Percentiles rank a stretch among this genome's conserved stretches.
Conservation (phyloP, 2,797 vertebrate genomes). For the Mus minutoides region DNA sequence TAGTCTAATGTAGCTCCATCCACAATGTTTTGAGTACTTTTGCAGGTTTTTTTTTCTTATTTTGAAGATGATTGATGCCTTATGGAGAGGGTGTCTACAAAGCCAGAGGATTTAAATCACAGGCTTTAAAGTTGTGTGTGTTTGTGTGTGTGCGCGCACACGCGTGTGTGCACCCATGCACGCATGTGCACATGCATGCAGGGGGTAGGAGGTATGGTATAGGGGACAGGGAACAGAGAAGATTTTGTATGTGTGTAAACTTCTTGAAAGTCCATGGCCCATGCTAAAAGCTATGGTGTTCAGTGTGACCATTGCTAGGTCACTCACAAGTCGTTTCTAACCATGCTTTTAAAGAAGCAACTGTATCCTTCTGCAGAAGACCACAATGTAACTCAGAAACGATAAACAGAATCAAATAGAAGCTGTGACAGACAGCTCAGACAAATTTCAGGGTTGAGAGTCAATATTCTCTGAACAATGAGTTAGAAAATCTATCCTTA, state of each 20-base stretch:
- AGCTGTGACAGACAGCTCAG: conserved; percentile 40
- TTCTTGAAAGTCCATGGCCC: not conserved
- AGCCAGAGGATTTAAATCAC: conserved; percentile 9
- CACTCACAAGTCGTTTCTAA: not conserved
- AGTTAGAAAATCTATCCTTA: conserved; percentile 65
- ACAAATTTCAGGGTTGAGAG: conserved; percentile 39
- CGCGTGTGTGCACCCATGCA: not conserved
- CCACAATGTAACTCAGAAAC: conserved; percentile 37
- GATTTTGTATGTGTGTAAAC: not conserved
- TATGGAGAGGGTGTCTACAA: not conserved
- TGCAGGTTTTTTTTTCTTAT: not conserved
- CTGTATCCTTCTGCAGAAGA: conserved; percentile 29
- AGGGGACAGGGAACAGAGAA: not conserved
- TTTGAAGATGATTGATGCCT: conserved; percentile 5
- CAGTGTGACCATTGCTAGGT: conserved; percentile 41
- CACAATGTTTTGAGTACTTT: conserved; percentile 26
- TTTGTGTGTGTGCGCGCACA: not conserved
- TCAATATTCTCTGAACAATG: conserved; percentile 22
- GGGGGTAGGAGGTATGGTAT: not conserved
- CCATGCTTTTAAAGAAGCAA: conserved; percentile 33
- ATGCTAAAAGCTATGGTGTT: not conserved
- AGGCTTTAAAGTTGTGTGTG: not conserved
- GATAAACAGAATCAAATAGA: not conserved
- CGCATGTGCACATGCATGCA: not conserved
- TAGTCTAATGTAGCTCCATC: not conserved